Conservation (phyloP, 2,113 vertebrate genomes). For the Morone saxatilis region DNA sequence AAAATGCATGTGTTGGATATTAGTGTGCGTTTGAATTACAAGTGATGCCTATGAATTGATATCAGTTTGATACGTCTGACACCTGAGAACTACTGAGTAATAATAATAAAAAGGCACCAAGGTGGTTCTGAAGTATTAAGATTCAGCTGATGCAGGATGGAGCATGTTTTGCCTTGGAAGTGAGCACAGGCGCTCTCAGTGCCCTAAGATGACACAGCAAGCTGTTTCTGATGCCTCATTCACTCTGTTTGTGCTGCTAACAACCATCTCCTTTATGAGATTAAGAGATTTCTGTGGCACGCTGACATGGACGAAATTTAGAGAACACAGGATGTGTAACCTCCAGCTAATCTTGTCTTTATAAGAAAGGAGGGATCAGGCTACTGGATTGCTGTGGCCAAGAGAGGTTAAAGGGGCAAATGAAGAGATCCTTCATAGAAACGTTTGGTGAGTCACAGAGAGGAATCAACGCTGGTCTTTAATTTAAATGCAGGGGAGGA, state of each 20-base stretch:
- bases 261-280: conserved; percentile 79
- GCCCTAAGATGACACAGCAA: conserved; percentile 8
- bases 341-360: conserved; percentile 83
- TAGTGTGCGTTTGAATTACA: not conserved
- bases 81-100: not conserved
- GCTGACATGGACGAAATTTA: conserved; percentile 82
- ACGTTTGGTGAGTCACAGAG: not conserved
- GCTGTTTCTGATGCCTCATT: conserved; percentile 36
- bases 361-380: conserved; percentile 79
- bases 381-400: conserved; percentile 57
- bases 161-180: not conserved
- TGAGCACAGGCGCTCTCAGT: not conserved
- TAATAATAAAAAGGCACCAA: not conserved
- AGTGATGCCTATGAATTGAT: not conserved
- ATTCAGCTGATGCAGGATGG: not conserved
- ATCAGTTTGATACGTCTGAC: not conserved
- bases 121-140: not conserved
- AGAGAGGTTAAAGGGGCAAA: conserved; percentile 57
- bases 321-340: conserved; percentile 83
- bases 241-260: conserved; percentile 65
- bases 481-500: not conserved
- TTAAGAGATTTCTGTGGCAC: conserved; percentile 84
- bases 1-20: not conserved
- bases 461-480: not conserved
- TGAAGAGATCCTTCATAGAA: not conserved